A percentile compares a stretch with the other conserved stretches of the same genome.
phyloP scores from a whole-genome alignment of 2,797 vertebrate genomes.

The Threskiornis aethiopicus region DNA sequence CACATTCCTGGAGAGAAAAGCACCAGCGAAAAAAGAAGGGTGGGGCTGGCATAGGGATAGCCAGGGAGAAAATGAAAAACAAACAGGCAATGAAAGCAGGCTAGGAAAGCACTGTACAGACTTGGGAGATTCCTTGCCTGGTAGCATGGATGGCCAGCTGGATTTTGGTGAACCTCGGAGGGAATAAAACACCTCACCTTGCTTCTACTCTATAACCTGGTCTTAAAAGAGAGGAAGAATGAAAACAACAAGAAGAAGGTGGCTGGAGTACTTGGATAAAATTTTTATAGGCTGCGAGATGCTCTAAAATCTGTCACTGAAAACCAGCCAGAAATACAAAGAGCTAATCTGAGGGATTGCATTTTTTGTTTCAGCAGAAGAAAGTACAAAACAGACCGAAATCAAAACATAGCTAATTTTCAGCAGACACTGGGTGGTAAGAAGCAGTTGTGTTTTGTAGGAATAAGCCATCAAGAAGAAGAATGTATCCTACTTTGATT shows the following conservation, averaged over 20 bases:
- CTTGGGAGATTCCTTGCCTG: background rate
- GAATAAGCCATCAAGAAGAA: background rate
- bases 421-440: slow-evolving; percentile 27
- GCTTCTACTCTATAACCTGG: background rate
- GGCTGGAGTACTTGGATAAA: background rate
- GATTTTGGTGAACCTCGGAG: background rate
- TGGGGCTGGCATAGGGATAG: background rate
- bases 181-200: background rate
- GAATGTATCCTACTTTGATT: slow-evolving; percentile 7
- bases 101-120: background rate
- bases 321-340: background rate
- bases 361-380: slow-evolving; percentile 6
- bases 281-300: background rate
- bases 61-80: background rate
- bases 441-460: slow-evolving; percentile 6
- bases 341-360: background rate
- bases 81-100: background rate
- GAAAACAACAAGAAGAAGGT: background rate
- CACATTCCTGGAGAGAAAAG: slow-evolving; percentile 43
- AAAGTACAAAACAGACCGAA: slow-evolving; percentile 1
- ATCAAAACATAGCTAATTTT: slow-evolving; percentile 36
- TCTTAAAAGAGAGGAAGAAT: background rate
- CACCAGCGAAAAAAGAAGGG: background rate
- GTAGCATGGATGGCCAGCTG: background rate
- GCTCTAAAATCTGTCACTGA: background rate